Evolutionary conservation across 2,888 invertebrate genomes (phyloP).

Genomic region (Epistrophe eligans): DNA sequence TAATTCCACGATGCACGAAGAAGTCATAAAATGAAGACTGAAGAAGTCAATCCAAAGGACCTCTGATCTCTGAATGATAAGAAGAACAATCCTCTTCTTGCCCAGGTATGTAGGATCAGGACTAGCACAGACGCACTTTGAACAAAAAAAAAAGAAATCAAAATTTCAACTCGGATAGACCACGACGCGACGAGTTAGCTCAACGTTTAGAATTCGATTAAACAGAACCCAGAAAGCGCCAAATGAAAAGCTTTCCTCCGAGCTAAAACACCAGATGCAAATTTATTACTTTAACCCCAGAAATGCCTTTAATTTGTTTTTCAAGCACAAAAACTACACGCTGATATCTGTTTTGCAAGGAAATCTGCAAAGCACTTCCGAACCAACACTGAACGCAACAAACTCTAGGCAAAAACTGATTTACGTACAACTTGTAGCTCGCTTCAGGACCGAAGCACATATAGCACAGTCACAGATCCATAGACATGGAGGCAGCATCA

Average conservation of each 20-base stretch:
- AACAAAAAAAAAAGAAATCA: not conserved
- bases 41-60: constrained; percentile 7
- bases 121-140: constrained; percentile 15
- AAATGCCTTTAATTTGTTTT: constrained; percentile 12
- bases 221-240: constrained; percentile 25
- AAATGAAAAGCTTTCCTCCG: constrained; percentile 54
- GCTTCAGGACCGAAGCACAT: constrained; percentile 35
- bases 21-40: constrained; percentile 5
- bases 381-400: constrained; percentile 52
- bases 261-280: constrained; percentile 36
- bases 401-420: constrained; percentile 72
- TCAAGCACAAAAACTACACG: not conserved
- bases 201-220: constrained; percentile 51
- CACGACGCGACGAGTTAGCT: constrained; percentile 39
- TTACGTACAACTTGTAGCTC: constrained; percentile 64
- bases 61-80: not conserved
- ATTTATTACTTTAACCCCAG: constrained; percentile 50
- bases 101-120: not conserved
- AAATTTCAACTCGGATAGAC: constrained; percentile 35
- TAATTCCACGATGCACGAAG: constrained; percentile 16
- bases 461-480: not conserved
- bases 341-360: constrained; percentile 5
- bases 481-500: constrained; percentile 27
- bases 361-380: constrained; percentile 26
- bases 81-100: constrained; percentile 4